These are phyloP conservation scores for Zoanthus gigantus DNA, from an alignment of 92 coral and sea anemone genomes.

Conservation along the genomic window DNA sequence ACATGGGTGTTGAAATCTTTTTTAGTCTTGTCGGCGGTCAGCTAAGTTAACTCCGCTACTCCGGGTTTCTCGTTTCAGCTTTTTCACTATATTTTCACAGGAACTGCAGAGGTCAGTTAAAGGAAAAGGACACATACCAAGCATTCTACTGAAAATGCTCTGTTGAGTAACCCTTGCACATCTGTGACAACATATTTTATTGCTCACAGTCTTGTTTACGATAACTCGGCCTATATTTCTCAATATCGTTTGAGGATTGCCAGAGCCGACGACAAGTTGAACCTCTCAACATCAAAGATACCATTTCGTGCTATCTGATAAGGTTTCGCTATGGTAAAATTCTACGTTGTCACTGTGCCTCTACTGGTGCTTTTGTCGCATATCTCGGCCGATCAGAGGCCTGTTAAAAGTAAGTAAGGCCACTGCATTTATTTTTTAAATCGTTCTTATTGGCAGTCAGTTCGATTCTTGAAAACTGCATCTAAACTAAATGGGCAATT, in stretches of 20 bases:
- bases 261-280: constrained; percentile 9
- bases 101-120: constrained; percentile 23
- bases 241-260: neutral
- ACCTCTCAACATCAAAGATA: constrained; percentile 27
- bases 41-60: constrained; percentile 1
- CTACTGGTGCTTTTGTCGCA: neutral
- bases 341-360: neutral
- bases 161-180: neutral
- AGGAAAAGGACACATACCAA: constrained; percentile 9
- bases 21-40: constrained; percentile 19
- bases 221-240: neutral
- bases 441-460: neutral
- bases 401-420: constrained; percentile 15
- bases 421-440: neutral
- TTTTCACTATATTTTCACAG: constrained; percentile 15
- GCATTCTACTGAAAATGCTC: neutral
- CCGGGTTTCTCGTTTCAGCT: constrained; percentile 40
- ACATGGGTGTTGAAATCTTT: constrained; percentile 44
- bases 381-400: constrained; percentile 1
- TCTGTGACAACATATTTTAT: neutral
- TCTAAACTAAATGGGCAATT: neutral
- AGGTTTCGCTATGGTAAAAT: constrained; percentile 33
- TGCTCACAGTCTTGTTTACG: neutral
- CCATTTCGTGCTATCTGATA: constrained; percentile 44
- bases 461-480: neutral